phyloP scores from a whole-genome alignment of 1,140 invertebrate species.

The Thaumetopoea pityocampa region DNA sequence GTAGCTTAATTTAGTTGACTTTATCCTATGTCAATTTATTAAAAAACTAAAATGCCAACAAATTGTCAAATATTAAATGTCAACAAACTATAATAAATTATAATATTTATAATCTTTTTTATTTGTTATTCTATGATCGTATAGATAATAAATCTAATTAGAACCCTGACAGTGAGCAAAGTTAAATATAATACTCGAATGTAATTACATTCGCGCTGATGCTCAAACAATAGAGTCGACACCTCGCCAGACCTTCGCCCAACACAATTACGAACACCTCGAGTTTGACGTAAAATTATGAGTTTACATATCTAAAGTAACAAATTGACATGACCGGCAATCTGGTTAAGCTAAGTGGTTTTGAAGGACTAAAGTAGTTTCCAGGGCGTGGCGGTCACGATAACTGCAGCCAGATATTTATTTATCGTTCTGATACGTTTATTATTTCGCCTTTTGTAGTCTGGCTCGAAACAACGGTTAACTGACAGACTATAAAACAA shows the following conservation, averaged over 20 bases:
- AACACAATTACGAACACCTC: slow-evolving; percentile 36
- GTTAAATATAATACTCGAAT: slow-evolving; percentile 27
- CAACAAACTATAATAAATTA: not conserved
- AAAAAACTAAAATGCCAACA: too few species aligned
- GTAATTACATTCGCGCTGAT: slow-evolving; percentile 36
- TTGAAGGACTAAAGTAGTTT: slow-evolving; percentile 48
- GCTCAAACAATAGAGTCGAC: slow-evolving; percentile 35
- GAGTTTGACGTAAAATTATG: slow-evolving; percentile 41
- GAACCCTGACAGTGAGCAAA: slow-evolving; percentile 13
- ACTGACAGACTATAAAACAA: slow-evolving; percentile 13
- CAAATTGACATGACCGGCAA: slow-evolving; percentile 54
- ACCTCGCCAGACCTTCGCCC: slow-evolving; percentile 36
- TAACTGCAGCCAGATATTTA: slow-evolving; percentile 20
- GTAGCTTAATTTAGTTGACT: too few species aligned
- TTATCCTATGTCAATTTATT: too few species aligned
- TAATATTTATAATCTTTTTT: not conserved
- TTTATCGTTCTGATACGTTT: slow-evolving; percentile 40
- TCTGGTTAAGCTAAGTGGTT: slow-evolving; percentile 48
- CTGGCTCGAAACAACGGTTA: slow-evolving; percentile 14
- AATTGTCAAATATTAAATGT: too few species aligned
- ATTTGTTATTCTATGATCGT: not conserved
- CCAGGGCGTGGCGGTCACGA: slow-evolving; percentile 64
- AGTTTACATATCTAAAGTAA: slow-evolving; percentile 59
- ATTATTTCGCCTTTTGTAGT: slow-evolving; percentile 32
- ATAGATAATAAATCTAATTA: slow-evolving; percentile 15